Evolutionary conservation across 2,888 invertebrate species (phyloP).

Genomic region (Melieria omissa): DNA sequence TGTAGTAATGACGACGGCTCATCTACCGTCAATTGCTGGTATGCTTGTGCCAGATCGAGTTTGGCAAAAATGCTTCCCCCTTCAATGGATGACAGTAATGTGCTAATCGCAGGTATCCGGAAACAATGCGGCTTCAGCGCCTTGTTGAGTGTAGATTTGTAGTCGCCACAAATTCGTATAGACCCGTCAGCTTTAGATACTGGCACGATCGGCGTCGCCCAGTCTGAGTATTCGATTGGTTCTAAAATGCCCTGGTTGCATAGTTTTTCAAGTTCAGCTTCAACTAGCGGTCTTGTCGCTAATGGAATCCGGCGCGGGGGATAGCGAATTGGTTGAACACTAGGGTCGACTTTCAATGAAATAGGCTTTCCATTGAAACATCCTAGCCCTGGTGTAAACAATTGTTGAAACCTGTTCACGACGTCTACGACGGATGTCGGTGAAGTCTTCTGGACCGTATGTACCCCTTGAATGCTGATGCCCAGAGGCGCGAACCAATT

Average conservation of each 20-base stretch:
- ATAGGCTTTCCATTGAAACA: slow-evolving; percentile 4
- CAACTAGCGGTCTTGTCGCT: slow-evolving; percentile 18
- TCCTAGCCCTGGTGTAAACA: slow-evolving; percentile 1
- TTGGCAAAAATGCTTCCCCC: slow-evolving; percentile 57
- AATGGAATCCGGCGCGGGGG: slow-evolving; percentile 18
- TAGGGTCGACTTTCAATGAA: slow-evolving; percentile 18
- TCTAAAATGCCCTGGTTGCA: slow-evolving; percentile 45
- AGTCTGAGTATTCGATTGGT: slow-evolving; percentile 26
- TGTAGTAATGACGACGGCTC: slow-evolving; percentile 52
- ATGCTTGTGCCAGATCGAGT: slow-evolving; percentile 60
- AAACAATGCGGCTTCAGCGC: slow-evolving; percentile 46
- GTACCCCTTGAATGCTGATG: slow-evolving; percentile 34
- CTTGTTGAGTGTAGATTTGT: slow-evolving; percentile 53
- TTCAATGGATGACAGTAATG: slow-evolving; percentile 42
- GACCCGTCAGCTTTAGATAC: slow-evolving; percentile 11
- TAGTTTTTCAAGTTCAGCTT: slow-evolving; percentile 43
- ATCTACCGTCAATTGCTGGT: slow-evolving; percentile 50
- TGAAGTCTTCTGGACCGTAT: slow-evolving; percentile 1
- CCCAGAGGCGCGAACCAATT: slow-evolving; percentile 43
- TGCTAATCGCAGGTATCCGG: slow-evolving; percentile 42
- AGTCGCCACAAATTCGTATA: slow-evolving; percentile 48
- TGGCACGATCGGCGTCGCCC: slow-evolving; percentile 26
- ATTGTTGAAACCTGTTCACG: neutral
- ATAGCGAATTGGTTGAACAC: slow-evolving; percentile 2
- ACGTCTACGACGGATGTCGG: too few relatives aligned